phyloP scores from a whole-genome alignment of 2,888 invertebrate species.

The Tanytarsus gracilentus region DNA sequence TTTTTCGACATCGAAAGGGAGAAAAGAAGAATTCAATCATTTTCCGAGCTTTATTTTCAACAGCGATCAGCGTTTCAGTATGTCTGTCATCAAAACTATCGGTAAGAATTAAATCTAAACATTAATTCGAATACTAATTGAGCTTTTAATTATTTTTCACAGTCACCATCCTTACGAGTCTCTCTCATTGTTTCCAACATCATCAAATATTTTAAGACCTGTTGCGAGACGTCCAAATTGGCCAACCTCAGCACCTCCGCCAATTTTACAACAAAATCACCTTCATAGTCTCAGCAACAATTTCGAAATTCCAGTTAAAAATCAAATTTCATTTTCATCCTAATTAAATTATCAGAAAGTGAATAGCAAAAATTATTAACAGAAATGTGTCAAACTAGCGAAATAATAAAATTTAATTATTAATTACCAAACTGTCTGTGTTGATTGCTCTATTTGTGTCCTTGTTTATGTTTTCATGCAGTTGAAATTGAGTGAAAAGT shows the following conservation, averaged over 20 bases:
- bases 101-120: not conserved
- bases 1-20: constrained; percentile 36
- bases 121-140: not conserved
- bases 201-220: not conserved
- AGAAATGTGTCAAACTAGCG: too few species aligned
- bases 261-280: not conserved
- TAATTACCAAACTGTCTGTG: too few species aligned
- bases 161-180: constrained; percentile 10
- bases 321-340: not conserved
- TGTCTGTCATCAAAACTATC: constrained; percentile 38
- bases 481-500: too few species aligned
- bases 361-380: too few species aligned
- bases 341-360: not conserved
- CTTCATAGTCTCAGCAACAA: not conserved
- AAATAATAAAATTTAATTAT: too few species aligned
- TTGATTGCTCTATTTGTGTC: too few species aligned
- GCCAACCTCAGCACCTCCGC: not conserved
- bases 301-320: constrained; percentile 2
- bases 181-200: not conserved
- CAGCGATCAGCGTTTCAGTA: constrained; percentile 43
- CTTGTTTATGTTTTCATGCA: too few species aligned
- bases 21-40: constrained; percentile 39
- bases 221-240: constrained; percentile 4
- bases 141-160: not conserved
- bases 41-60: constrained; percentile 40